Evolutionary conservation across 53 echinoderm and acorn worm genomes (phyloP), one percentile per base, ranked within the genome.

Genomic region (Zoroaster sp.): DNA sequence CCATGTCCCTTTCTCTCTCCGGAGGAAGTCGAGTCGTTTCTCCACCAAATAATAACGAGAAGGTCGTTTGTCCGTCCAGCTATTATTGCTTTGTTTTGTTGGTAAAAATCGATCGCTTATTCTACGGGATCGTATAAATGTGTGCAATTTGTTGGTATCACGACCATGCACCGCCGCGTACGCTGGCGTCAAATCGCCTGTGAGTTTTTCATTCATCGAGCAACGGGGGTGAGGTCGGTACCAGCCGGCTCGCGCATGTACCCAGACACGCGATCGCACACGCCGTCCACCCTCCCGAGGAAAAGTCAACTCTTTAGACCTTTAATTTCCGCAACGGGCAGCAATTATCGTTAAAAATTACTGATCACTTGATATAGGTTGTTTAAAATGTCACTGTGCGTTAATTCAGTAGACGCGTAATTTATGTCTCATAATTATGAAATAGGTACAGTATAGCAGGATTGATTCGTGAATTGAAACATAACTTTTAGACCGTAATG

Each of bases 181-280:
- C 82, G 68, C 38, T 21, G 82, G 41, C 68, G 40, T 82, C 42
- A 67, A 68, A 68, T 66, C 18, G 67, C 25, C 15, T 40, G 68
- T 47, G 68, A 44, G 66, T 68, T 42, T 25, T 31, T 12, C 68
- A 82, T 82, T 82, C 67, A 82, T 82, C 18, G 37, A 18, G 38
- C 35, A 35, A 6, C 5, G 10, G 2, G 71, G 7, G 14, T 47
- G 30, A 36, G 71, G 38, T 71, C 38, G 71, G 38, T 71, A 71
- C 6, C 71, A 23, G 20, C 76, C 79, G 79, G 63, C 79, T 31
- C 8, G 25, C 79, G 63, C 12, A 21, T 40, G 79, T n/a, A n/a
- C n/a, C n/a, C 59, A 10, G 79, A 20, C 79, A 79, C 79, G 79
- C 79, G 79, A 79, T 36, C 11, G 0, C 79, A 79, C 79, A 79